Evolutionary conservation across 2,888 invertebrate genomes (phyloP).

Genomic region (Megastigmus dorsalis): DNA sequence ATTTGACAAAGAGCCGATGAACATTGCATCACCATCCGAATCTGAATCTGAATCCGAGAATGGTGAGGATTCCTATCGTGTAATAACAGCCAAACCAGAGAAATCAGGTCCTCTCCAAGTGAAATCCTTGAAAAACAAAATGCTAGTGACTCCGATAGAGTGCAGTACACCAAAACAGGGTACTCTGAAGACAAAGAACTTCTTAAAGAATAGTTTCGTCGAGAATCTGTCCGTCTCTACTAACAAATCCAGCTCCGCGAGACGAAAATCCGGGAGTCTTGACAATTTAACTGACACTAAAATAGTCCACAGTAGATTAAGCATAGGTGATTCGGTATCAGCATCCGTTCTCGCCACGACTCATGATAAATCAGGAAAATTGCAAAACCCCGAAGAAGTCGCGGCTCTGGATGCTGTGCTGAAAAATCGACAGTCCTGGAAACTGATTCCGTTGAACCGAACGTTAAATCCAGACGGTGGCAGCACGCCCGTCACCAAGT

Average conservation of each 20-base stretch:
- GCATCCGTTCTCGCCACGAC: background rate
- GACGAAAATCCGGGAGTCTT: conserved; percentile 40
- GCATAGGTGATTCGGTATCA: background rate
- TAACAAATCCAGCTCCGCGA: conserved; percentile 1
- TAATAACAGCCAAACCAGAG: conserved; percentile 16
- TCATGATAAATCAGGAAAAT: background rate
- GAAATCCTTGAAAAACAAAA: background rate
- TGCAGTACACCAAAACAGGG: conserved; percentile 50
- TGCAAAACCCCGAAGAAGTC: background rate
- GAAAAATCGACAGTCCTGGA: conserved; percentile 43
- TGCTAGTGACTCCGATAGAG: conserved; percentile 20
- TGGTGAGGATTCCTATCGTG: conserved; percentile 40
- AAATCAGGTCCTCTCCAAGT: background rate
- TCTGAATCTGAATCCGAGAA: conserved; percentile 36
- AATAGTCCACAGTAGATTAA: conserved; percentile 1
- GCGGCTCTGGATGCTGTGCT: background rate
- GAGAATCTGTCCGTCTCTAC: conserved; percentile 6
- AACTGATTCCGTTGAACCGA: conserved; percentile 37
- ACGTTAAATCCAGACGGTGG: background rate
- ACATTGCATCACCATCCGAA: background rate
- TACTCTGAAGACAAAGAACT: background rate
- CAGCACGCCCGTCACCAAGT: conserved; percentile 62
- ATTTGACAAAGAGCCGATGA: no score
- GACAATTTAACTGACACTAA: conserved; percentile 37
- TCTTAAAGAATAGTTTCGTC: conserved; percentile 21